phyloP scores from a whole-genome alignment of 2,888 invertebrate genomes.

The Allophyes oxyacanthae region DNA sequence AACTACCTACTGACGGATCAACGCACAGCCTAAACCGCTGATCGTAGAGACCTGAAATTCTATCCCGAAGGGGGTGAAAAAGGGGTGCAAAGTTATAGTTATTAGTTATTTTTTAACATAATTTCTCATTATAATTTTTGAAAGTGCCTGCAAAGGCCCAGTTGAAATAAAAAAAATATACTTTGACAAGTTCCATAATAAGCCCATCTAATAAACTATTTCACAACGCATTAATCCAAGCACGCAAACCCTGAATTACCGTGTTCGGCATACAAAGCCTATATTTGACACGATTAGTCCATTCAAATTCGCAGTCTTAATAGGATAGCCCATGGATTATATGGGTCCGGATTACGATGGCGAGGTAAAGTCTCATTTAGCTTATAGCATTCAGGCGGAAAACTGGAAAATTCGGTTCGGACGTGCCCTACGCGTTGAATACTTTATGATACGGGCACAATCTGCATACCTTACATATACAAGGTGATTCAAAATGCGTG shows the following conservation, averaged over 20 bases:
- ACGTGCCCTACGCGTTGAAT: constrained; percentile 57
- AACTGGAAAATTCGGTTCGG: constrained; percentile 66
- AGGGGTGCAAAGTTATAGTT: too few relatives aligned
- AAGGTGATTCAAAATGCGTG: constrained; percentile 4
- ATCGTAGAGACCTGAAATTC: too few relatives aligned
- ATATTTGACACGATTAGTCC: constrained; percentile 68
- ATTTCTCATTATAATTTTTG: too few relatives aligned
- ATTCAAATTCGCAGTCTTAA: constrained; percentile 66
- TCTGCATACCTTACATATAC: constrained; percentile 37
- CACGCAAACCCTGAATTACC: constrained; percentile 40
- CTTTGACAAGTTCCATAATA: too few relatives aligned
- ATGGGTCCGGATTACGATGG: constrained; percentile 50
- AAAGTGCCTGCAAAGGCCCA: too few relatives aligned
- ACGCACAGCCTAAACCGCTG: too few relatives aligned
- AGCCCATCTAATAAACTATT: too few relatives aligned
- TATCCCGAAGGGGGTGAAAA: too few relatives aligned
- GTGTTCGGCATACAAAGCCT: constrained; percentile 61
- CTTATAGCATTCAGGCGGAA: constrained; percentile 68
- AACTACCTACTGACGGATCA: too few relatives aligned
- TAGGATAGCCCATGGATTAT: constrained; percentile 62
- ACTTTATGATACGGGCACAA: constrained; percentile 58
- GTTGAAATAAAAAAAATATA: too few relatives aligned
- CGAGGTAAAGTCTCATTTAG: constrained; percentile 68
- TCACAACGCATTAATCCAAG: constrained; percentile 20
- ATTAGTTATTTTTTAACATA: too few relatives aligned